Percentiles rank a stretch among this genome's conserved stretches.
These are phyloP conservation scores for Saturnia pavonia DNA, from an alignment of 2,888 invertebrate species.

Conservation along the genomic window DNA sequence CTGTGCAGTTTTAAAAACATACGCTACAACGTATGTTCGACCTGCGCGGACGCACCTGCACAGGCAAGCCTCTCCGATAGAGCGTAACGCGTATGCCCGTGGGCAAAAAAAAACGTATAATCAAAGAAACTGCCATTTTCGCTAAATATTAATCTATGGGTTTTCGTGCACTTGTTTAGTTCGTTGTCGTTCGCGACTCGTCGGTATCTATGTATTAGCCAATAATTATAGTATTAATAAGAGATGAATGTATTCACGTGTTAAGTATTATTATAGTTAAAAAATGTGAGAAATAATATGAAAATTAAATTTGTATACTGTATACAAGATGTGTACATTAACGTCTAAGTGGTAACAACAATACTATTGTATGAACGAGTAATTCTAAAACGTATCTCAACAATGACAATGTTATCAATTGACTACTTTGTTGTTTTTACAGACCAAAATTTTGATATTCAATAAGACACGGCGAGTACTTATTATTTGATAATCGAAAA, in stretches of 20 bases:
- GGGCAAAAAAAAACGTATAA: neutral
- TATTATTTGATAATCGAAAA: neutral
- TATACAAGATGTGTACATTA: conserved; percentile 29
- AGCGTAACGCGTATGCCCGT: too few relatives aligned
- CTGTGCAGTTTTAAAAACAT: neutral
- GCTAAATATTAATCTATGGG: neutral
- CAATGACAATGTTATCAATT: conserved; percentile 61
- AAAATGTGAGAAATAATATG: neutral
- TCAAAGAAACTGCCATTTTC: neutral
- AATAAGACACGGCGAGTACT: neutral
- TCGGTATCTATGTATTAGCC: neutral
- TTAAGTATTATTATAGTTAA: neutral
- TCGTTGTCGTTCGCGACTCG: conserved; percentile 9
- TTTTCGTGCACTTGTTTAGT: conserved; percentile 3
- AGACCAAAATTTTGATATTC: conserved; percentile 40
- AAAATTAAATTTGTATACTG: conserved; percentile 15
- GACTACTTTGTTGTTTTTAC: conserved; percentile 46
- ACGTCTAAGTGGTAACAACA: conserved; percentile 74
- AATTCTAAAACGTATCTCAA: conserved; percentile 42
- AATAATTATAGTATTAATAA: neutral
- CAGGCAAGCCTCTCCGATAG: too few relatives aligned
- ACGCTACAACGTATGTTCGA: too few relatives aligned
- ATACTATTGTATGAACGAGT: conserved; percentile 50
- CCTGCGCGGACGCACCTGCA: too few relatives aligned
- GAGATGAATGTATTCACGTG: neutral